Evolutionary conservation across 35 echinoderm and acorn worm species (phyloP).

Genomic region (Lytechinus pictus): DNA sequence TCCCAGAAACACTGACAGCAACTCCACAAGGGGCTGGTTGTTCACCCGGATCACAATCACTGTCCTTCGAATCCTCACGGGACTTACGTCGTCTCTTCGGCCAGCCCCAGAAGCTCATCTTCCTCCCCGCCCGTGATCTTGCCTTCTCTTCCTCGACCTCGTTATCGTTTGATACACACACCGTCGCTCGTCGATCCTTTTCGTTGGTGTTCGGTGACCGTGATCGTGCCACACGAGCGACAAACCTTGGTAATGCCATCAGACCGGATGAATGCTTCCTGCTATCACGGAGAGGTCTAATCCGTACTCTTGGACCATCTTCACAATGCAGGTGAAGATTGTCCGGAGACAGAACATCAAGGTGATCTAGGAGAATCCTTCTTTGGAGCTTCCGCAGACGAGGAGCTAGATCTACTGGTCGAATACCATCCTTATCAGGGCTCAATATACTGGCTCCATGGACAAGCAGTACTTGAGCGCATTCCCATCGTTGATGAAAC

Average conservation of each 20-base stretch:
- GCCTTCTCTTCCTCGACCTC: constrained; percentile 16
- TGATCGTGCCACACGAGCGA: constrained; percentile 61
- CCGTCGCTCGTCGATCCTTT: constrained; percentile 55
- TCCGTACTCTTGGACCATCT: constrained; percentile 5
- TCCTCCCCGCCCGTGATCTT: constrained; percentile 23
- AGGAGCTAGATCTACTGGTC: constrained; percentile 61
- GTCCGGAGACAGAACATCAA: constrained; percentile 61
- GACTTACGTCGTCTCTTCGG: constrained; percentile 62
- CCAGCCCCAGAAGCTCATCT: constrained; percentile 71
- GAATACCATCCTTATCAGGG: constrained; percentile 49
- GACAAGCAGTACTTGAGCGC: constrained; percentile 49
- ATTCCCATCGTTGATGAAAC: constrained; percentile 67
- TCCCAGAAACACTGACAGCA: neutral
- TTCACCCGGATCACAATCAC: constrained; percentile 26
- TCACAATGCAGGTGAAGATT: constrained; percentile 27
- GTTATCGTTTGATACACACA: constrained; percentile 37
- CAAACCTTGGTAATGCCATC: constrained; percentile 63
- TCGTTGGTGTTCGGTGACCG: constrained; percentile 59
- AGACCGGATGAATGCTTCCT: constrained; percentile 65
- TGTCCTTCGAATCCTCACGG: constrained; percentile 58
- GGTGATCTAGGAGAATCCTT: constrained; percentile 56
- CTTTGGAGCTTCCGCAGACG: constrained; percentile 55
- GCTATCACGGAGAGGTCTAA: constrained; percentile 60
- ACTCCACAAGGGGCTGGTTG: neutral
- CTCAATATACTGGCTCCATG: constrained; percentile 59